Conservation (phyloP, 2,113 vertebrate genomes). For the Marmota flaviventris region DNA sequence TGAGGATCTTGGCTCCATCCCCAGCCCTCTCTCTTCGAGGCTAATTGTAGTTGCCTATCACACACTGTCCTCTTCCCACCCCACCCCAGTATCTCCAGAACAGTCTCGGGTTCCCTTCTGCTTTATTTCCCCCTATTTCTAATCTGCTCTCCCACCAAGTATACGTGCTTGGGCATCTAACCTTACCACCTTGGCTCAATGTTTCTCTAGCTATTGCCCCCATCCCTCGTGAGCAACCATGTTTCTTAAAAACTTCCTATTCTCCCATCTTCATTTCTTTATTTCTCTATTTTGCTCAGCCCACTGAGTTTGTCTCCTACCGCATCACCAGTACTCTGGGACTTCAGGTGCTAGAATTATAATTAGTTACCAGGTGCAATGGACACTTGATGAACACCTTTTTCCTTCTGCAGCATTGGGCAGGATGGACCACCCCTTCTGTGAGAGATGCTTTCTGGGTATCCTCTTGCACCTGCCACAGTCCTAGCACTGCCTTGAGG, state of each 20-base stretch:
- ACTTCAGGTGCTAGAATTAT: not conserved
- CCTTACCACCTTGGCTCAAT: accelerated
- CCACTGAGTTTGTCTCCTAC: not conserved
- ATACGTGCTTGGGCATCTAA: not conserved
- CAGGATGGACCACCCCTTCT: not conserved
- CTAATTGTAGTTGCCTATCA: too few species aligned
- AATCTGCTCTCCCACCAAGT: not conserved
- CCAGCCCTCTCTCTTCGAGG: not conserved
- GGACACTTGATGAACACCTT: not conserved
- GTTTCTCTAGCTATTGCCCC: not conserved
- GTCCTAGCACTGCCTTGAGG: not conserved
- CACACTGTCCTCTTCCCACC: not conserved
- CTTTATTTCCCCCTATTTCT: not conserved
- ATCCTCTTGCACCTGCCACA: not conserved
- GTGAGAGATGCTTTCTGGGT: not conserved
- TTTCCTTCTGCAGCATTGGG: not conserved
- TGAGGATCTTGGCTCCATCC: not conserved
- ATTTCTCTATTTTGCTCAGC: not conserved
- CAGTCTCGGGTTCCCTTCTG: too few species aligned
- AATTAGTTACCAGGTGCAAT: not conserved
- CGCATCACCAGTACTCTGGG: accelerated
- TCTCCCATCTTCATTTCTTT: not conserved
- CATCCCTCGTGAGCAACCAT: not conserved
- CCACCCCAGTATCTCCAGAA: not conserved
- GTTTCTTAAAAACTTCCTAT: not conserved